A percentile compares a stretch with the other conserved stretches of the same genome.
These are phyloP conservation scores for Nipponia nippon DNA, from an alignment of 2,113 vertebrate species.

Conservation along the genomic window DNA sequence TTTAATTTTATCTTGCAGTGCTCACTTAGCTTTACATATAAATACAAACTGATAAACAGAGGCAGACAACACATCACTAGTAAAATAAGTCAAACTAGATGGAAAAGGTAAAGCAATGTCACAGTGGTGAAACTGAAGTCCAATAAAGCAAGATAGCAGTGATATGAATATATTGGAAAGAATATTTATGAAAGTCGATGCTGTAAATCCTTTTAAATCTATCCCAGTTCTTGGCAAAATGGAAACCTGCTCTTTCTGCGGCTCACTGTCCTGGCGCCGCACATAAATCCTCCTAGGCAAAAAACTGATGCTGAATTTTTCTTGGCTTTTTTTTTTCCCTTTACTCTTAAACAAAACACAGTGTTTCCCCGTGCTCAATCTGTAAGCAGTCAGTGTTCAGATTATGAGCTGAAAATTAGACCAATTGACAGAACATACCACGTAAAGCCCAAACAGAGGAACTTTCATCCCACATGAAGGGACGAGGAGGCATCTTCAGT, in stretches of 20 bases:
- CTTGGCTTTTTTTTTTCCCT: neutral
- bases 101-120: neutral
- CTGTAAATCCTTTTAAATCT: neutral
- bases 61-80: neutral
- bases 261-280: rapidly evolving
- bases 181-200: neutral
- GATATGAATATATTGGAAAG: neutral
- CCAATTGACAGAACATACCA: neutral
- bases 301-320: neutral
- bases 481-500: neutral
- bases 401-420: neutral
- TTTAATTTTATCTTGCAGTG: neutral
- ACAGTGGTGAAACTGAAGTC: neutral
- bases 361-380: neutral
- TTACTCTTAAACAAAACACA: neutral
- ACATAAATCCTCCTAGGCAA: neutral
- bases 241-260: neutral
- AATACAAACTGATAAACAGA: neutral
- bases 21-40: neutral
- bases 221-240: neutral
- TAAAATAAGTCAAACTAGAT: neutral
- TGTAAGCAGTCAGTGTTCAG: neutral
- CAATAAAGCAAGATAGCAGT: neutral
- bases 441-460: neutral
- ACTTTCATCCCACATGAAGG: neutral